Evolutionary conservation across 2,888 invertebrate genomes (phyloP).

Genomic region (Candidula unifasciata): DNA sequence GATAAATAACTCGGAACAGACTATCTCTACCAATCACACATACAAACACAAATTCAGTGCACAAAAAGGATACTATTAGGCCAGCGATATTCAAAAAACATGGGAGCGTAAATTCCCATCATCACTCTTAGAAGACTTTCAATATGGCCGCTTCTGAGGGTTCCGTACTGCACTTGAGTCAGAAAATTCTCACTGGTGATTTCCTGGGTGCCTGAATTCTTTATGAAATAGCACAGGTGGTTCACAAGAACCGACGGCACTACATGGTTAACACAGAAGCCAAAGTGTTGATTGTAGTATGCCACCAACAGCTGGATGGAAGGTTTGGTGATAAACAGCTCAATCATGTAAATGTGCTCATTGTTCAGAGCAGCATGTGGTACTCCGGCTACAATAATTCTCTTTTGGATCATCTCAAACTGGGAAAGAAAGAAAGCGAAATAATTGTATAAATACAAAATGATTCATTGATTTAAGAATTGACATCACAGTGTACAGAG

Average conservation of each 20-base stretch:
- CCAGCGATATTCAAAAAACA: slow-evolving; percentile 87
- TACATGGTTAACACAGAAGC: slow-evolving; percentile 69
- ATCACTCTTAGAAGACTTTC: slow-evolving; percentile 76
- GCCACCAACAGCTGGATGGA: slow-evolving; percentile 70
- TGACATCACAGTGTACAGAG: too few relatives aligned
- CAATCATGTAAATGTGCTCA: slow-evolving; percentile 67
- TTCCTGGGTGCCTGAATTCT: slow-evolving; percentile 60
- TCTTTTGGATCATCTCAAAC: slow-evolving; percentile 70
- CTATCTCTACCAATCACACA: too few relatives aligned
- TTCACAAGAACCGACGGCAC: slow-evolving; percentile 72
- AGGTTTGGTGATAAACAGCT: slow-evolving; percentile 69
- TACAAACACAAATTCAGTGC: too few relatives aligned
- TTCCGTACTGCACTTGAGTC: slow-evolving; percentile 75
- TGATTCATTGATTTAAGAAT: not conserved
- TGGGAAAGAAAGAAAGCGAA: slow-evolving; percentile 55
- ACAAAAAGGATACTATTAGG: slow-evolving; percentile 85
- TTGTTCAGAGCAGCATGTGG: slow-evolving; percentile 69
- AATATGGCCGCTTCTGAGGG: slow-evolving; percentile 74
- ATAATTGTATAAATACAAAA: not conserved
- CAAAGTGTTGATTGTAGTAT: slow-evolving; percentile 72
- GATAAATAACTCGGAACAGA: too few relatives aligned
- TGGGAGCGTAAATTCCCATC: slow-evolving; percentile 81
- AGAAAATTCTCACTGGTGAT: slow-evolving; percentile 73
- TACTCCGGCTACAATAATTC: slow-evolving; percentile 68
- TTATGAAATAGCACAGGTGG: slow-evolving; percentile 76